Evolutionary conservation across 2,113 vertebrate species (phyloP).

Genomic region (Gobius niger): DNA sequence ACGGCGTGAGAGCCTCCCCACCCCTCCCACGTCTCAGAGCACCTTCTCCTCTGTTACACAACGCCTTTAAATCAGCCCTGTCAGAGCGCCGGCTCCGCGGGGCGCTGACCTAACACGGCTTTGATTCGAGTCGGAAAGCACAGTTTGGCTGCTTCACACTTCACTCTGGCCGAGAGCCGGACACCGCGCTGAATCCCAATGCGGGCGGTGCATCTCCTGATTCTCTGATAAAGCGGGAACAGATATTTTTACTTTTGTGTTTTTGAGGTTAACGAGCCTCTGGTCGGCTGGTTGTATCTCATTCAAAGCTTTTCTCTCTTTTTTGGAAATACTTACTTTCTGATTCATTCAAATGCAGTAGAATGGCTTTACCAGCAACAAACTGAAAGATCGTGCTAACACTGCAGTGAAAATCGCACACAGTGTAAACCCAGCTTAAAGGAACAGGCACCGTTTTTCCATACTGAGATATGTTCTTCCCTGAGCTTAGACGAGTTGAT

Average conservation of each 20-base stretch:
- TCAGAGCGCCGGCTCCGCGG: neutral
- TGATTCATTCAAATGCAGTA: too few species aligned
- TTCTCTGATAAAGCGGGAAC: constrained; percentile 9
- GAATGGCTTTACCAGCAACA: too few species aligned
- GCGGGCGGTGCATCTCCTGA: constrained; percentile 10
- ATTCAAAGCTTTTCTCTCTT: too few species aligned
- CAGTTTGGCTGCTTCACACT: constrained; percentile 23
- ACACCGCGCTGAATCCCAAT: constrained; percentile 28
- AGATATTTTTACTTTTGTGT: neutral
- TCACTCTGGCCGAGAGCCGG: constrained; percentile 21
- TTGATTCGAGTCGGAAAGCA: neutral
- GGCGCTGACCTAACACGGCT: neutral
- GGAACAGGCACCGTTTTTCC: too few species aligned
- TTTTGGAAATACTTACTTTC: too few species aligned
- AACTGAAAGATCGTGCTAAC: too few species aligned
- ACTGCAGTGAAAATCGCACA: too few species aligned
- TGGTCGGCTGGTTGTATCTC: neutral
- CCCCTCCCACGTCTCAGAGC: neutral
- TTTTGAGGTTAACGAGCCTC: neutral
- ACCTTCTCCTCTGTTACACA: neutral
- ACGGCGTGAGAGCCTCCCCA: neutral
- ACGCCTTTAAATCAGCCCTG: neutral
- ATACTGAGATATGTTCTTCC: too few species aligned
- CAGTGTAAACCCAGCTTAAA: too few species aligned
- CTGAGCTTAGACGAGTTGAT: too few species aligned